These are phyloP conservation scores for Halcyon leucocephala DNA, from an alignment of 2,797 vertebrate species.

Conservation along the genomic window DNA sequence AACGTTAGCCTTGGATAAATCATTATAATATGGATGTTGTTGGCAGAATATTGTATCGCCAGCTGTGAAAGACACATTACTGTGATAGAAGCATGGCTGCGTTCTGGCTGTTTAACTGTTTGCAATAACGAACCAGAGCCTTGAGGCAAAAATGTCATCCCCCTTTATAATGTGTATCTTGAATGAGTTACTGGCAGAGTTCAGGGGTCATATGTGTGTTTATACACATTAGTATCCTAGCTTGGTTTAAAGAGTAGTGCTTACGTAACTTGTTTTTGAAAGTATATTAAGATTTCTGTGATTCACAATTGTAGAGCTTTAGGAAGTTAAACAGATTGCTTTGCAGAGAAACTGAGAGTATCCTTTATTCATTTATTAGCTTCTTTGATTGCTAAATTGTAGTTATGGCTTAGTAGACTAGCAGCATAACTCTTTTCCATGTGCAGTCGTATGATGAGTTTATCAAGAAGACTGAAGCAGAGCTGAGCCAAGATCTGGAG, in stretches of 20 bases:
- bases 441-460: slow-evolving; percentile 92
- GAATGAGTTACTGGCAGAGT: neutral
- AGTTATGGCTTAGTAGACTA: neutral
- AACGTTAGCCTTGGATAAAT: neutral
- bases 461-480: slow-evolving; percentile 96
- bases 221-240: neutral
- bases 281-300: neutral
- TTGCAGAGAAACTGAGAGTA: neutral
- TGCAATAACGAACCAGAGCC: neutral
- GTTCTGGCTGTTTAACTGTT: neutral
- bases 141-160: neutral
- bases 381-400: slow-evolving; percentile 24
- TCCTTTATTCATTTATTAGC: neutral
- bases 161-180: neutral
- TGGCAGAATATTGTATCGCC: neutral
- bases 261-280: neutral
- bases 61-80: neutral
- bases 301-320: neutral
- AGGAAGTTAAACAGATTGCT: neutral
- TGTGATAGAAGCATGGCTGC: neutral
- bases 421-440: slow-evolving; percentile 23
- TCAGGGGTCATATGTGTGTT: neutral
- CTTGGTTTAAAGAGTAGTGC: neutral
- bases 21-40: neutral
- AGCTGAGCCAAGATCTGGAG: slow-evolving; percentile 88